Evolutionary conservation across 2,888 invertebrate species (phyloP).

Genomic region (Drosophila testacea): DNA sequence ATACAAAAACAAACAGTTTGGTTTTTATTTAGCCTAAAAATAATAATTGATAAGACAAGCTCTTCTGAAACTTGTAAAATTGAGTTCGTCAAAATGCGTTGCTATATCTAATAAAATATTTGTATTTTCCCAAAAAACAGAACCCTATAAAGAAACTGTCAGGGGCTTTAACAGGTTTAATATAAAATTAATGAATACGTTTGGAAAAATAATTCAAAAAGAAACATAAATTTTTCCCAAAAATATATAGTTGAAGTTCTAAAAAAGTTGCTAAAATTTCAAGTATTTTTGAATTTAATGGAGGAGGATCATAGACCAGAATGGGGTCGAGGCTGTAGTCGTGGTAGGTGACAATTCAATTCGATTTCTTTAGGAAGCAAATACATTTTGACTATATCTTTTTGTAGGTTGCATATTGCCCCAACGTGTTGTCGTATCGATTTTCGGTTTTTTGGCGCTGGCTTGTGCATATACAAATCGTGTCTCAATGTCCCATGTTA

Average conservation of each 20-base stretch:
- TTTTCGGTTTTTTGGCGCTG: constrained; percentile 89
- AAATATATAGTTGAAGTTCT: not conserved
- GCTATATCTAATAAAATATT: too few relatives aligned
- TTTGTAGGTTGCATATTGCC: constrained; percentile 87
- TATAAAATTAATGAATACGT: too few relatives aligned
- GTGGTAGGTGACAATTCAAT: constrained; percentile 7
- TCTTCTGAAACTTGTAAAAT: too few relatives aligned
- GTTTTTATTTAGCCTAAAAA: not conserved
- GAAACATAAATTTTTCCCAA: not conserved
- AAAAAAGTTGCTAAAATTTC: not conserved
- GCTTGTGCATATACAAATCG: constrained; percentile 90
- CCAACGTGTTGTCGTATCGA: constrained; percentile 88
- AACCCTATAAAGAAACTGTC: not conserved
- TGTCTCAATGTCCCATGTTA: constrained; percentile 88
- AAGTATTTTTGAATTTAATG: constrained; percentile 8
- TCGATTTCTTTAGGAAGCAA: not conserved
- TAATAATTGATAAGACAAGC: too few relatives aligned
- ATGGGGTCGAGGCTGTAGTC: constrained; percentile 26
- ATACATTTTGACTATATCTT: not conserved
- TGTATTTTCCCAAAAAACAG: not conserved
- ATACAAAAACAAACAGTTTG: not conserved
- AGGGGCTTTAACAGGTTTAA: not conserved
- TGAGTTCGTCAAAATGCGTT: too few relatives aligned
- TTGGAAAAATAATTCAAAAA: too few relatives aligned
- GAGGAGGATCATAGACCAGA: constrained; percentile 21